Conservation (phyloP, 1,140 invertebrate species). For the Octopus bimaculoides region DNA sequence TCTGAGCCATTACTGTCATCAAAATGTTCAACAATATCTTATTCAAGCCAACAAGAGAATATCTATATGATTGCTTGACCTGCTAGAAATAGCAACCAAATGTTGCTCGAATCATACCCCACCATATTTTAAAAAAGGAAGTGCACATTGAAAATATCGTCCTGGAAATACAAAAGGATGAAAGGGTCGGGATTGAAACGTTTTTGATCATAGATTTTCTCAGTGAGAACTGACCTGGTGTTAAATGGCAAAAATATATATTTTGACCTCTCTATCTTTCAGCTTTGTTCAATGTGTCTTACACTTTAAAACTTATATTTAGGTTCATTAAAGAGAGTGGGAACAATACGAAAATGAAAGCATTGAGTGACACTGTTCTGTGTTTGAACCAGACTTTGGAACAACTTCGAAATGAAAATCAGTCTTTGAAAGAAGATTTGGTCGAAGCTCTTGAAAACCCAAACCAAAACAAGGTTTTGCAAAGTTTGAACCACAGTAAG, state of each 20-base stretch:
- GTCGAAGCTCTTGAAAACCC: slow-evolving; percentile 39
- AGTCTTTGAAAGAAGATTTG: slow-evolving; percentile 51
- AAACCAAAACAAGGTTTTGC: background rate
- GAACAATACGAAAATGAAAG: slow-evolving; percentile 39
- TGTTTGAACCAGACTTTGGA: slow-evolving; percentile 50
- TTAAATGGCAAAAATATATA: background rate
- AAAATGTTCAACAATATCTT: no score
- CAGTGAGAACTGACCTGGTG: background rate
- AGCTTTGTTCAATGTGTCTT: background rate
- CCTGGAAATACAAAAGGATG: background rate
- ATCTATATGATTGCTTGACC: no score
- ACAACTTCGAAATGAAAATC: slow-evolving; percentile 47
- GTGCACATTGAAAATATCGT: no score
- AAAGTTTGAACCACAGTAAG: background rate
- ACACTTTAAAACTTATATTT: background rate
- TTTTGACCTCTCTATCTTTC: background rate
- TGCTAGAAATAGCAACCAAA: no score
- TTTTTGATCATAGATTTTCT: background rate
- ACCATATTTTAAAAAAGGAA: no score
- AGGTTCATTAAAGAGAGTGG: background rate
- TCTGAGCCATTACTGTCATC: no score
- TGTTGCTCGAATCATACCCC: no score
- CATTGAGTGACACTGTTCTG: slow-evolving; percentile 52
- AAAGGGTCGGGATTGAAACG: background rate
- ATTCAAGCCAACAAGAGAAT: no score